Base-by-base conservation (phyloP, 2,113 vertebrate genomes). In the Lycaon pictus region DNA sequence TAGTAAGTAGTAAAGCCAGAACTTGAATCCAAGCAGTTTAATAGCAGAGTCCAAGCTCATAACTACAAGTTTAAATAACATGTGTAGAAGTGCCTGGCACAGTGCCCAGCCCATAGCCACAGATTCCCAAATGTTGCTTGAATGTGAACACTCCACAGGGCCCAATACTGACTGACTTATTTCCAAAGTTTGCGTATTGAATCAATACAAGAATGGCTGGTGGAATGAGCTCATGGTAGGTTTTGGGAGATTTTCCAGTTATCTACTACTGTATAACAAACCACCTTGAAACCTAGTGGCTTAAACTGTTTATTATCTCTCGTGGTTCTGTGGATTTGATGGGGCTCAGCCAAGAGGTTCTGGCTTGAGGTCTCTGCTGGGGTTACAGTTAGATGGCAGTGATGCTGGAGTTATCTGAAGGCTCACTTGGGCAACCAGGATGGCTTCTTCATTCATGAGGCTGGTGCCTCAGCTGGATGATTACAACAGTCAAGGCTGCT, bases 171-270 rank as follows among this genome's bases (percentile, higher is more conserved):
- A 62, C 29, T 88, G 35, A 55, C 2, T 87, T 77, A 20, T 77
- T 96, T 89, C 79, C 29, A 29, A 60, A 69, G n/a, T 95, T 11
- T 43, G 53, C 84, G 81, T 51, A 48, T 25, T 69, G 67, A 87
- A 79, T 90, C n/a, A 67, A 35, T 22, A 43, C 35, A 71, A 80
- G 37, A 60, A 12, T 20, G 19, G 48, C 20, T 87, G 58, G 76
- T 19, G 22, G 35, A 74, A 92, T 8, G 8, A 88, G 58, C 35
- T 84, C 37, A 32, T 23, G 8, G 69, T 20, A 65, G 55, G 17
- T 92, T 92, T 48, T 22, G 63, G 93, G 56, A 79, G 35, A 11
- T 94, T 97, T 93, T 83, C 43, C 20, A 27, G 6, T 35, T 84
- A 88, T 4, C 17, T 74, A 27, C 43, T 74, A 25, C 20, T 60